These are phyloP conservation scores for Pyxicephalus adspersus DNA, from an alignment of 2,113 vertebrate genomes.

Conservation along the genomic window DNA sequence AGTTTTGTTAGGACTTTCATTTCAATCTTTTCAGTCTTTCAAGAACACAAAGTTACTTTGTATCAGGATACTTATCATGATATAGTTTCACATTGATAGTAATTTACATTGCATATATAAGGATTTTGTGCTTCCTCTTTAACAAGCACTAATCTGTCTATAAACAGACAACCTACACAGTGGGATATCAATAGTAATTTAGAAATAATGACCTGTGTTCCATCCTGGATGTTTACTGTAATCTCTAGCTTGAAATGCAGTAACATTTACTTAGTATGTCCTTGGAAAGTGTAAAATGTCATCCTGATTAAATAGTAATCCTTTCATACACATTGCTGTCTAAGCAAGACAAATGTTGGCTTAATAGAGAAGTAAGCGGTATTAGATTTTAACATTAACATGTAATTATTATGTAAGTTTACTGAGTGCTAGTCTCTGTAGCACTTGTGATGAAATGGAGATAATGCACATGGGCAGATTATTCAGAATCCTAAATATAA, in stretches of 20 bases:
- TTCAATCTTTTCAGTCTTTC: no score
- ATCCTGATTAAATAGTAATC: conserved; percentile 38
- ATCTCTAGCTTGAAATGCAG: conserved; percentile 27
- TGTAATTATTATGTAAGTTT: conserved; percentile 27
- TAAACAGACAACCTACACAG: neutral
- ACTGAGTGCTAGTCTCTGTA: conserved; percentile 22
- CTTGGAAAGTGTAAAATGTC: conserved; percentile 35
- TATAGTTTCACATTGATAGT: conserved; percentile 15
- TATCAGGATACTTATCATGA: neutral
- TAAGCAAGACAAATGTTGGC: conserved; percentile 11
- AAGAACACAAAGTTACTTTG: no score
- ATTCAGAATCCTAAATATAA: conserved; percentile 20
- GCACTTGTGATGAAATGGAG: conserved; percentile 29
- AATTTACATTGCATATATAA: conserved; percentile 28
- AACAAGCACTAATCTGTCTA: conserved; percentile 15
- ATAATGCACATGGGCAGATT: conserved; percentile 39
- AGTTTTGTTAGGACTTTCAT: no score
- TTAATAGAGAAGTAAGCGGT: neutral
- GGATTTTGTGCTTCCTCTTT: conserved; percentile 15
- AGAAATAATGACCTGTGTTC: conserved; percentile 31
- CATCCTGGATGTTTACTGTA: conserved; percentile 40
- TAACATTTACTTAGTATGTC: conserved; percentile 38
- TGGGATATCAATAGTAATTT: conserved; percentile 10
- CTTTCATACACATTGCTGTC: neutral
- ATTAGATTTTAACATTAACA: conserved; percentile 15